These are phyloP conservation scores for Lasioglossum leucozonium DNA, from an alignment of 2,888 invertebrate genomes.

Conservation along the genomic window DNA sequence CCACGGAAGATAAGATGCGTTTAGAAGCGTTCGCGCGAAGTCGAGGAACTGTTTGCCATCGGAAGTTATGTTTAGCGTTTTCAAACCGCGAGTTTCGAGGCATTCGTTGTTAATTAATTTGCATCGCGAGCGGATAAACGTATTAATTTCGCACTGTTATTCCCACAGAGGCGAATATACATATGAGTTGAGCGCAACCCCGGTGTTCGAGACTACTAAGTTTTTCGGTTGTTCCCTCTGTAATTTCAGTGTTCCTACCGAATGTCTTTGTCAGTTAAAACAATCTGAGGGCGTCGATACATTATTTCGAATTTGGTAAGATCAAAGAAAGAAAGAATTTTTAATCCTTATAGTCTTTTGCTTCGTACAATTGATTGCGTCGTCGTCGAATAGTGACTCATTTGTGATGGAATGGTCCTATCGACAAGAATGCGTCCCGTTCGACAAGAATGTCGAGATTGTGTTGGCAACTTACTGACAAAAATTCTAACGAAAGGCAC, in stretches of 20 bases:
- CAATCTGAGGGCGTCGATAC: too few species aligned
- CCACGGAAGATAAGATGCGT: neutral
- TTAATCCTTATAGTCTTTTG: too few species aligned
- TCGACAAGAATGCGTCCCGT: neutral
- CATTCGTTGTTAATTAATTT: neutral
- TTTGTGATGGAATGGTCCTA: neutral
- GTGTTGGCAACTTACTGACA: neutral
- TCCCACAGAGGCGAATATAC: neutral
- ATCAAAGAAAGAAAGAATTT: too few species aligned
- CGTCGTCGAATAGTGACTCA: neutral
- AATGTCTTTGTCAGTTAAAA: too few species aligned
- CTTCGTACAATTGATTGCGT: too few species aligned
- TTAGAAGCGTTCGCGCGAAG: neutral
- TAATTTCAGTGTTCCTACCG: neutral
- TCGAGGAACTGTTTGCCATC: neutral
- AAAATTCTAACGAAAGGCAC: neutral
- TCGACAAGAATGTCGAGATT: constrained; percentile 4
- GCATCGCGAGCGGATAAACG: neutral
- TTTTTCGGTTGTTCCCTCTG: neutral
- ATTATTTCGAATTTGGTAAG: too few species aligned
- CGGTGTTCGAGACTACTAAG: neutral
- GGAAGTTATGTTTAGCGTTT: neutral
- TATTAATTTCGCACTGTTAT: neutral
- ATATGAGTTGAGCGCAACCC: neutral
- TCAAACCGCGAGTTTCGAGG: neutral